Conservation (phyloP, 2,797 vertebrate species). For the Anomalospiza imberbis region DNA sequence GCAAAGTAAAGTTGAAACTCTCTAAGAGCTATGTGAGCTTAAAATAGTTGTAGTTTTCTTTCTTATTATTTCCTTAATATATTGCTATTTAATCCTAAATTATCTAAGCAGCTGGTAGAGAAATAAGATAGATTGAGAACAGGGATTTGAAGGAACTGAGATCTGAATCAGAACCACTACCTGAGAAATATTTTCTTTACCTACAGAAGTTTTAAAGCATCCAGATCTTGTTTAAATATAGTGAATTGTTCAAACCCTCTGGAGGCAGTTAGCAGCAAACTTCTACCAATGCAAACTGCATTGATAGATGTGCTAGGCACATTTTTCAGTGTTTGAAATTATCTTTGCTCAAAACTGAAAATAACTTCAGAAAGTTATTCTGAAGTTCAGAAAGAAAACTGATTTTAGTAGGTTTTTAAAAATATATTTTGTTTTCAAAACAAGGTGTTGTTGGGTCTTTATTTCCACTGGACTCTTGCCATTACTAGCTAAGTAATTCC, state of each 20-base stretch:
- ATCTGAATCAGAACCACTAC: not conserved
- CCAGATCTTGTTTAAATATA: not conserved
- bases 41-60: not conserved
- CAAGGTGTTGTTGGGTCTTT: not conserved
- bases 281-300: not conserved
- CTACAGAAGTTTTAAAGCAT: not conserved
- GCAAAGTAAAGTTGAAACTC: not conserved
- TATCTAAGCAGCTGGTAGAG: not conserved
- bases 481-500: not conserved
- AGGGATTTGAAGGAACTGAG: not conserved
- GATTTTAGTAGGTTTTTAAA: not conserved
- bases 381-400: too few species aligned
- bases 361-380: too few species aligned
- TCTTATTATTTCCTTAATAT: not conserved
- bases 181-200: not conserved
- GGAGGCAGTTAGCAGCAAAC: not conserved
- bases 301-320: not conserved
- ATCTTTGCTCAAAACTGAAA: not conserved
- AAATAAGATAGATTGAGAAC: not conserved
- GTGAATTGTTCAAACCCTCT: not conserved
- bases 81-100: not conserved
- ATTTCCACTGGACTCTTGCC: not conserved
- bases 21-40: not conserved
- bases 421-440: constrained; percentile 6
- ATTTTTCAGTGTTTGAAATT: not conserved